Evolutionary conservation across 2,797 vertebrate species (phyloP).

Genomic region (Arctocebus calabarensis): DNA sequence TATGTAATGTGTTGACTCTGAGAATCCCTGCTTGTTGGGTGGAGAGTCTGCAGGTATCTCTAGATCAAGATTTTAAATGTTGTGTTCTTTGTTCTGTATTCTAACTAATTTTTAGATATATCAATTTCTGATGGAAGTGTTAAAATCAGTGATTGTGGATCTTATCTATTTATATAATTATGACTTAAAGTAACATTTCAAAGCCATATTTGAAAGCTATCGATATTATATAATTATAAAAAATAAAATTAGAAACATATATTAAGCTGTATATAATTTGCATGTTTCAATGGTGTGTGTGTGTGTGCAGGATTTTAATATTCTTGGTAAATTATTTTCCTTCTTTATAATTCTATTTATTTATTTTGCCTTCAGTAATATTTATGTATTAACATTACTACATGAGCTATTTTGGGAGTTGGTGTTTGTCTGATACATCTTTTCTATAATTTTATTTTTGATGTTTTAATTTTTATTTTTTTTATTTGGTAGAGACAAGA

Average conservation of each 20-base stretch:
- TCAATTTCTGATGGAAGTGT: constrained; percentile 2
- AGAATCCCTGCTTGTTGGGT: not conserved
- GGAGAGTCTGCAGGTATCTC: not conserved
- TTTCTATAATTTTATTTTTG: not conserved
- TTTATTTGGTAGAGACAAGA: too few relatives aligned
- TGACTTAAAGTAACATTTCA: not conserved
- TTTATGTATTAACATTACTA: constrained; percentile 7
- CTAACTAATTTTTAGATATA: constrained; percentile 2
- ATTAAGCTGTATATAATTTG: not conserved
- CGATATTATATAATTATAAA: not conserved
- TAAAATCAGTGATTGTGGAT: not conserved
- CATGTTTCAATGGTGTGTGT: not conserved
- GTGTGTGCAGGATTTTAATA: not conserved
- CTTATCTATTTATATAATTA: constrained; percentile 21
- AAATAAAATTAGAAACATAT: not conserved
- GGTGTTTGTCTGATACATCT: not conserved
- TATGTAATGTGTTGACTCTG: not conserved
- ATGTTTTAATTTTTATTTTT: too few relatives aligned
- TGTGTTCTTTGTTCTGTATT: constrained; percentile 16
- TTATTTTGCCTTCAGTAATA: constrained; percentile 1
- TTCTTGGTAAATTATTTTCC: constrained; percentile 30
- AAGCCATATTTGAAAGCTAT: constrained; percentile 25
- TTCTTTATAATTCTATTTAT: not conserved
- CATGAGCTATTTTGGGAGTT: not conserved
- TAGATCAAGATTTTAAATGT: constrained; percentile 48